A percentile compares a stretch with the other conserved stretches of the same genome.
phyloP scores from a whole-genome alignment of 1,140 invertebrate species.

The Brachionus plicatilis region DNA sequence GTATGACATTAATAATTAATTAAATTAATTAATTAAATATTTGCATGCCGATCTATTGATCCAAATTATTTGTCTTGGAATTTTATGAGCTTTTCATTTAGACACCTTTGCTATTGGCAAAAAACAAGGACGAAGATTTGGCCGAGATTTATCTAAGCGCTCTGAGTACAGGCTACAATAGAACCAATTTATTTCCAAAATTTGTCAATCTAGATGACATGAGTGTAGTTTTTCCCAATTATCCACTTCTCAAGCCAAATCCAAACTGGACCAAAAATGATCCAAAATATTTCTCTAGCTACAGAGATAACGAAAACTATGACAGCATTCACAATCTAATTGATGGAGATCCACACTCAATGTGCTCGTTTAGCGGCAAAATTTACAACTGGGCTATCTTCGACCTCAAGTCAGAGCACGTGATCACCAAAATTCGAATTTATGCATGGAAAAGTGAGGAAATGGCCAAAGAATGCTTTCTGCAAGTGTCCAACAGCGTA shows the following conservation, averaged over 20 bases:
- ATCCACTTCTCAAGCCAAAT: slow-evolving; percentile 43
- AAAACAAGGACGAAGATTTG: background rate
- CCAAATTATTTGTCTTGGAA: background rate
- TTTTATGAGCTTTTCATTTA: background rate
- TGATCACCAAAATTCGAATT: slow-evolving; percentile 48
- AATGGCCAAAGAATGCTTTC: slow-evolving; percentile 46
- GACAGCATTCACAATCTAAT: slow-evolving; percentile 43
- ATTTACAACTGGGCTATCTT: slow-evolving; percentile 48
- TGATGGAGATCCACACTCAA: slow-evolving; percentile 43
- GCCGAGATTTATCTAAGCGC: background rate
- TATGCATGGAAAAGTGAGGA: slow-evolving; percentile 49
- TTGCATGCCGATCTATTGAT: no score
- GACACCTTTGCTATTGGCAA: slow-evolving; percentile 16
- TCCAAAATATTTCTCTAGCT: slow-evolving; percentile 44
- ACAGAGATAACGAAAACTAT: slow-evolving; percentile 44
- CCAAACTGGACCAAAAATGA: slow-evolving; percentile 46
- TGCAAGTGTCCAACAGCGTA: slow-evolving; percentile 44
- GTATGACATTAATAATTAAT: no score
- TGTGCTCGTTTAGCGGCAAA: slow-evolving; percentile 46
- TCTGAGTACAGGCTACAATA: background rate
- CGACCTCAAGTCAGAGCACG: slow-evolving; percentile 47
- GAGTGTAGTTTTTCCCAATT: slow-evolving; percentile 44
- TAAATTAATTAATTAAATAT: no score
- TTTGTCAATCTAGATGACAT: background rate
- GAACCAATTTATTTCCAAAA: background rate